phyloP scores from a whole-genome alignment of 2,888 invertebrate genomes.

The Dasysyrphus tricinctus region DNA sequence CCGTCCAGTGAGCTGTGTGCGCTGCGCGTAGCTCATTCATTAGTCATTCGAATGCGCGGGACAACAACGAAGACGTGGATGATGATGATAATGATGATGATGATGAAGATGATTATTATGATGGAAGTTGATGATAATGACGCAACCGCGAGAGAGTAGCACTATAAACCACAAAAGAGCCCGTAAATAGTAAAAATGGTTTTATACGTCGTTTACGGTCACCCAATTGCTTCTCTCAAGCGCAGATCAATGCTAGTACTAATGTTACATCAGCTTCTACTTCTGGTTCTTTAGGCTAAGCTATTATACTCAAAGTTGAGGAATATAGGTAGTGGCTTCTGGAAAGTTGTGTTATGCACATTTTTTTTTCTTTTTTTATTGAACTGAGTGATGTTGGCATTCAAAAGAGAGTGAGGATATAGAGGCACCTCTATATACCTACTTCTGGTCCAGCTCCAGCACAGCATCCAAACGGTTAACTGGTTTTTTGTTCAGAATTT shows the following conservation, averaged over 20 bases:
- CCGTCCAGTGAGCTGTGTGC: not conserved
- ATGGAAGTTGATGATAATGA: slow-evolving; percentile 4
- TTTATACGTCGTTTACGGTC: slow-evolving; percentile 66
- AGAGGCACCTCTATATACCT: too few species aligned
- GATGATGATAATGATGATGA: slow-evolving; percentile 15
- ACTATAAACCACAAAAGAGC: slow-evolving; percentile 45
- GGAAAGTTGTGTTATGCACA: slow-evolving; percentile 35
- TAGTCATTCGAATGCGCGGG: slow-evolving; percentile 68
- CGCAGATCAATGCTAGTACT: slow-evolving; percentile 36
- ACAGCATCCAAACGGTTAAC: slow-evolving; percentile 51
- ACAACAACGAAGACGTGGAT: slow-evolving; percentile 3
- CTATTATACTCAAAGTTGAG: not conserved
- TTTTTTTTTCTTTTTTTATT: slow-evolving; percentile 40
- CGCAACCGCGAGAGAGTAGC: slow-evolving; percentile 14
- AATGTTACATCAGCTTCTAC: not conserved
- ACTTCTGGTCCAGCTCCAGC: too few species aligned
- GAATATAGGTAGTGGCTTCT: slow-evolving; percentile 8
- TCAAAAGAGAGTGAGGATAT: slow-evolving; percentile 32
- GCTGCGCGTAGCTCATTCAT: slow-evolving; percentile 65
- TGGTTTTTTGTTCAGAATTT: slow-evolving; percentile 61
- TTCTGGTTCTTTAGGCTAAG: slow-evolving; percentile 30
- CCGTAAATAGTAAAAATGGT: slow-evolving; percentile 70
- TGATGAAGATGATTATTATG: slow-evolving; percentile 1
- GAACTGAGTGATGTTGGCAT: slow-evolving; percentile 43
- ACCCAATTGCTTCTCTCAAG: slow-evolving; percentile 45